phyloP scores from a whole-genome alignment of 2,113 vertebrate species.

The Redunca redunca region DNA sequence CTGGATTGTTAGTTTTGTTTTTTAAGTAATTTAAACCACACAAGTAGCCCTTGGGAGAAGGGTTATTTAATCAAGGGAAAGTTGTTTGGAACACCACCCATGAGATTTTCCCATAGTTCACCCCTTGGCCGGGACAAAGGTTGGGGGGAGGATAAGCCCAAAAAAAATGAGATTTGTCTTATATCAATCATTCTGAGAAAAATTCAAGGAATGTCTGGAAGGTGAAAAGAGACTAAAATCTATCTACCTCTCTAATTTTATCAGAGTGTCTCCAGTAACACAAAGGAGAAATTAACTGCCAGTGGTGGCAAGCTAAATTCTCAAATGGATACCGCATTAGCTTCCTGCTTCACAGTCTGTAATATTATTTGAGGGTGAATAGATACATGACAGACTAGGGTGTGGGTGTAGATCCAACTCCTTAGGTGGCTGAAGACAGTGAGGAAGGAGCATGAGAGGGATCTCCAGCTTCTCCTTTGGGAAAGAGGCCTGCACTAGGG shows the following conservation, averaged over 20 bases:
- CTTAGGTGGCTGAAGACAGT: neutral
- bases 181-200: neutral
- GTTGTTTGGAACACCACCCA: slow-evolving; percentile 48
- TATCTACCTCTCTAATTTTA: neutral
- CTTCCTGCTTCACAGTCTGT: neutral
- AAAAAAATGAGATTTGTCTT: slow-evolving; percentile 32
- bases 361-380: neutral
- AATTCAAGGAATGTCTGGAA: slow-evolving; percentile 37
- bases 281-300: neutral
- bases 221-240: slow-evolving; percentile 8
- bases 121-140: slow-evolving; percentile 30
- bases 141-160: neutral
- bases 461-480: neutral
- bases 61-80: slow-evolving; percentile 63
- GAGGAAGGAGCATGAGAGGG: neutral
- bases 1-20: slow-evolving; percentile 60
- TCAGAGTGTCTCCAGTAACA: neutral
- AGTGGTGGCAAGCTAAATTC: neutral
- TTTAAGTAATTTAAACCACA: slow-evolving; percentile 71
- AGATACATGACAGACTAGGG: neutral
- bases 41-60: slow-evolving; percentile 53
- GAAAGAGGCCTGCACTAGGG: neutral
- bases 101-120: slow-evolving; percentile 40
- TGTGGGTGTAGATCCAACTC: neutral
- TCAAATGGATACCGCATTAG: neutral